These are phyloP conservation scores for Rhopalosiphum maidis DNA, from an alignment of 1,140 invertebrate genomes.

Conservation along the genomic window DNA sequence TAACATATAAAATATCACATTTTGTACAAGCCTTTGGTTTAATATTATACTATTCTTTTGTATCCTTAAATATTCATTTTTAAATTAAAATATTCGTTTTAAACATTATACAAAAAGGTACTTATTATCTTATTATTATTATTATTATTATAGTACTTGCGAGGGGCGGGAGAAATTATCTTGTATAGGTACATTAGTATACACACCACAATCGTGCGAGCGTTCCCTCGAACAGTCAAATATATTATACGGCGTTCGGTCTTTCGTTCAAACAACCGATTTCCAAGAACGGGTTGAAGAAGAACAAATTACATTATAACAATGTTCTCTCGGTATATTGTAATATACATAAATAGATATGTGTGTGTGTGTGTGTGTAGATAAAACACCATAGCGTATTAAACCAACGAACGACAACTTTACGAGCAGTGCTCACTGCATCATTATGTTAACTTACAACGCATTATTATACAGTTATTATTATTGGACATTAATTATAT, in stretches of 20 bases:
- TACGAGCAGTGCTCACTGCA: not conserved
- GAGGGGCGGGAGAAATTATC: not conserved
- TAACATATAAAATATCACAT: not conserved
- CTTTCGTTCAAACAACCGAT: not conserved
- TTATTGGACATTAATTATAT: conserved; percentile 41
- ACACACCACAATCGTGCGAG: not conserved
- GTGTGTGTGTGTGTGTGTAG: too few species aligned
- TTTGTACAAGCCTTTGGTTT: not conserved
- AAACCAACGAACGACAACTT: conserved; percentile 30
- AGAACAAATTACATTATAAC: conserved; percentile 29
- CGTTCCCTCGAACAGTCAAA: not conserved
- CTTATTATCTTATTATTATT: not conserved
- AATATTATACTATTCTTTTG: not conserved
- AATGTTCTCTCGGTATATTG: not conserved
- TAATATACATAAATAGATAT: not conserved
- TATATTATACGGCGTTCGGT: not conserved
- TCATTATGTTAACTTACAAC: conserved; percentile 35
- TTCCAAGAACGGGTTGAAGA: not conserved
- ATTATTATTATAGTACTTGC: not conserved
- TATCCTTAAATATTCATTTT: not conserved
- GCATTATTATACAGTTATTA: not conserved
- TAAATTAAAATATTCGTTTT: not conserved
- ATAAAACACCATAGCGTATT: not conserved
- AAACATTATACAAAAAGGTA: not conserved
- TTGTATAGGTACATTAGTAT: not conserved